Conservation (phyloP, 35 echinoderm and acorn worm genomes). For the Holothuria glaberrima region DNA sequence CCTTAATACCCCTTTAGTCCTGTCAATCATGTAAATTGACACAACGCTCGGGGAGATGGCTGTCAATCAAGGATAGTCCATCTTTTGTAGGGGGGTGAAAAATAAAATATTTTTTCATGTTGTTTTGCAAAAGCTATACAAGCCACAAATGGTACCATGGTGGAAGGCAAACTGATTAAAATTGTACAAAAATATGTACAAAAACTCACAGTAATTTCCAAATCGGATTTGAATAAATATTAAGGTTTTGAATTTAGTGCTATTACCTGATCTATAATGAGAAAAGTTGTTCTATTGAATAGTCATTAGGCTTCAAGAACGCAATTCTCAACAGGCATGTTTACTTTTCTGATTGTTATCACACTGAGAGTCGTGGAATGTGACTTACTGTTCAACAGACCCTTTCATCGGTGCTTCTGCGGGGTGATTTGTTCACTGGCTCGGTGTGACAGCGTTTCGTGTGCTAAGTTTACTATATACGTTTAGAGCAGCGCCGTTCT, state of each 20-base stretch:
- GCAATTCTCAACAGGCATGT: slow-evolving; percentile 70
- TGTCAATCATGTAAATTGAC: slow-evolving; percentile 67
- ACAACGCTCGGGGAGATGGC: slow-evolving; percentile 60
- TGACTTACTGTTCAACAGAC: slow-evolving; percentile 47
- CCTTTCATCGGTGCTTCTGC: slow-evolving; percentile 29
- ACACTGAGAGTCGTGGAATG: slow-evolving; percentile 60
- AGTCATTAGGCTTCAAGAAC: slow-evolving; percentile 55
- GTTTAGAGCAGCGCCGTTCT: no score
- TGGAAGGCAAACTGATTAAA: no score
- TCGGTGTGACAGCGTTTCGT: no score
- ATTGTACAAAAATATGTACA: no score
- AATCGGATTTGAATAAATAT: no score
- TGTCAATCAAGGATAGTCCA: slow-evolving; percentile 53
- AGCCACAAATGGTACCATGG: neutral
- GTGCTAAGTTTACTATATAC: no score
- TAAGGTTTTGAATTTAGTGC: no score
- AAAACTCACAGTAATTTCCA: no score
- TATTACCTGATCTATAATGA: neutral
- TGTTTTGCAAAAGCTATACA: neutral
- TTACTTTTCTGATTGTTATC: slow-evolving; percentile 69
- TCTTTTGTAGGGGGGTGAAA: neutral
- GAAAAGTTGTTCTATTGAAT: slow-evolving; percentile 23
- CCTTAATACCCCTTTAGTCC: slow-evolving; percentile 61
- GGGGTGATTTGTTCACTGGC: neutral
- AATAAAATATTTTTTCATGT: neutral